Evolutionary conservation across 2,113 vertebrate species (phyloP), one percentile per base, ranked within the genome.

Genomic region (Brienomyrus longianalis): DNA sequence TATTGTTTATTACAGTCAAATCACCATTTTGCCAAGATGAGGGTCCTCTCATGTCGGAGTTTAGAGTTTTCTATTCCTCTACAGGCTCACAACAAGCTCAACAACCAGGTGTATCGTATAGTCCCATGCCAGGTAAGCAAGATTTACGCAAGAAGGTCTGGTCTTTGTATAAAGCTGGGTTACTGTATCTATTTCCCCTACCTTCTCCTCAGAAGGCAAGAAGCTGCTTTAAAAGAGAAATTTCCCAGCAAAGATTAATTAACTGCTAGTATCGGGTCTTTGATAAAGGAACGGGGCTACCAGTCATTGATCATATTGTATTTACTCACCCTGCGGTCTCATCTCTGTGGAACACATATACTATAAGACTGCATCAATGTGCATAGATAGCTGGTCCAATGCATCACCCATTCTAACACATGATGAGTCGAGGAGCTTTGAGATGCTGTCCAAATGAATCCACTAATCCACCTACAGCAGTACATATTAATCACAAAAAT

Each of bases 171-270:
- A 77, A 77, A 39, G 35, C 70, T 39, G 35, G 70, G 70, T 39
- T 77, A 77, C 11, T 77, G 74, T 80, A 17, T 43, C 43, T 80
- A 80, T 19, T 39, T 43, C 13, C 74, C 74, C 87, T 51, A 19
- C 74, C 17, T 19, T 19, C 23, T 52, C 31, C 48, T 23, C 15
- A 43, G 70, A 89, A 83, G 70, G 74, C 74, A 54, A 83, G 19
- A 89, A 43, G 31, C 88, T 83, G 74, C 51, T 83, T 54, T 56
- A 43, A 54, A n/a, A 43, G 70, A 74, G 47, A 70, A 89, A 39
- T 83, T 83, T 45, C 50, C 88, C 88, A 83, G 66, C 39, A 83
- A 74, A 83, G 88, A 89, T 89, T 77, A 83, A 89, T 89, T 39
- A 52, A 77, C 5, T 83, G 35, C 77, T 83, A 54, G 74, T 45